Percentiles rank a stretch among this genome's conserved stretches.
Conservation (phyloP, 2,888 invertebrate species). For the Shargacucullia verbasci region DNA sequence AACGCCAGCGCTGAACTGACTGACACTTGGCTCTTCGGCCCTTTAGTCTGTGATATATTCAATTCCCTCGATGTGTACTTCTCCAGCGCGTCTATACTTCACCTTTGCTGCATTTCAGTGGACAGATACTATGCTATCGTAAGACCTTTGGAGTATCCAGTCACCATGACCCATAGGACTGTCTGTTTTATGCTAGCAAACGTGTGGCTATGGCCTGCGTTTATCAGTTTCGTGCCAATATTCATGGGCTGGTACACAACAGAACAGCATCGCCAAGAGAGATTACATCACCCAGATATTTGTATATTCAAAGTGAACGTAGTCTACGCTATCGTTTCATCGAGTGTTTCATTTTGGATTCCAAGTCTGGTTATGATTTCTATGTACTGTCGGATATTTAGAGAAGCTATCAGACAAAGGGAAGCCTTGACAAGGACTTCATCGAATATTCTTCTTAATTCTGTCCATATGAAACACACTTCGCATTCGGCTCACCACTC, state of each 20-base stretch:
- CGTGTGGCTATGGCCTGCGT: constrained; percentile 97
- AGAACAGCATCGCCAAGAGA: constrained; percentile 91
- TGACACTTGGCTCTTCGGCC: constrained; percentile 96
- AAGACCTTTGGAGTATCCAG: constrained; percentile 96
- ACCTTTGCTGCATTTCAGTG: constrained; percentile 98
- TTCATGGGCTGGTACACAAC: constrained; percentile 99
- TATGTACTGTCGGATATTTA: constrained; percentile 95
- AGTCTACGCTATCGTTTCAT: constrained; percentile 96
- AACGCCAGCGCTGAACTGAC: constrained; percentile 96
- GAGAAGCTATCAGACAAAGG: constrained; percentile 94
- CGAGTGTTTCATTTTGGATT: constrained; percentile 97
- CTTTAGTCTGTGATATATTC: constrained; percentile 97
- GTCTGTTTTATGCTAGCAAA: constrained; percentile 95
- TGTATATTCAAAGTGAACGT: constrained; percentile 96
- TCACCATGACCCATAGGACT: constrained; percentile 96
- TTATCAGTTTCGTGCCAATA: constrained; percentile 98
- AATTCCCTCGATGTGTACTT: constrained; percentile 98
- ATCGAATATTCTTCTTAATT: constrained; percentile 95
- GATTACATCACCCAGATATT: constrained; percentile 91
- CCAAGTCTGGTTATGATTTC: constrained; percentile 97
- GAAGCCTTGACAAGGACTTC: constrained; percentile 95
- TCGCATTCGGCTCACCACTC: constrained; percentile 92
- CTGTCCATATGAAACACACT: constrained; percentile 94
- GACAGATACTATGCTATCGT: constrained; percentile 98
- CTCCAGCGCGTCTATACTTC: constrained; percentile 96